Conservation (phyloP, 2,113 vertebrate genomes). For the Puntigrus tetrazona region DNA sequence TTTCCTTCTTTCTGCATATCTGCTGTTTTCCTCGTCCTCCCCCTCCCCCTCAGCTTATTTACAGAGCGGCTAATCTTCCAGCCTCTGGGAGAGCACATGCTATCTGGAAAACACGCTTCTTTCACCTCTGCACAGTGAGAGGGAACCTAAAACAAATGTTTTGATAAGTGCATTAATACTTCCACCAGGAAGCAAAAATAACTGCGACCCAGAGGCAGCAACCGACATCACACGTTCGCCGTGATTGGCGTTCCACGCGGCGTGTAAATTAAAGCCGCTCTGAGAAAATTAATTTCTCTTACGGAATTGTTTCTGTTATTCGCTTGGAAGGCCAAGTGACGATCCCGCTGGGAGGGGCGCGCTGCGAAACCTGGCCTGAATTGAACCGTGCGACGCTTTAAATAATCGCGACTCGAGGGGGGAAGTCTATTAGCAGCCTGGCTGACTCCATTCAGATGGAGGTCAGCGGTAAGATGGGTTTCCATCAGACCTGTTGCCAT, state of each 20-base stretch:
- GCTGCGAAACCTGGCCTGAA: not conserved
- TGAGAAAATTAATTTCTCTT: conserved; percentile 44
- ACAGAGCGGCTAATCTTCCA: conserved; percentile 50
- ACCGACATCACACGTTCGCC: conserved; percentile 22
- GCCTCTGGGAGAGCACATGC: conserved; percentile 37
- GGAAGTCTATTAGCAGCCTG: conserved; percentile 24
- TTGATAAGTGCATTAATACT: conserved; percentile 40
- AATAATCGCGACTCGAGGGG: not conserved
- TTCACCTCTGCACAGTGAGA: conserved; percentile 23
- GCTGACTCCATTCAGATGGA: not conserved
- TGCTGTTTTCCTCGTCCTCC: not conserved
- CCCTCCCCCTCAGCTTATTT: conserved; percentile 32
- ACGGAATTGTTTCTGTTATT: conserved; percentile 34
- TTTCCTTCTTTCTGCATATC: conserved; percentile 1
- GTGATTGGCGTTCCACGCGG: not conserved
- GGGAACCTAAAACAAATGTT: conserved; percentile 42
- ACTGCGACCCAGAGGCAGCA: conserved; percentile 7
- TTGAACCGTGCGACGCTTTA: not conserved
- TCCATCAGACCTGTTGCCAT: not conserved
- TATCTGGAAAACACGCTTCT: conserved; percentile 40
- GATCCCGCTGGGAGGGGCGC: not conserved
- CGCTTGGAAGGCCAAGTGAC: not conserved
- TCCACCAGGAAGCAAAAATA: not conserved
- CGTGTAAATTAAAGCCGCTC: conserved; percentile 32
- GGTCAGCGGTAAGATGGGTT: conserved; percentile 30